Evolutionary conservation across 2,888 invertebrate species (phyloP).

Genomic region (Frankliniella intonsa): DNA sequence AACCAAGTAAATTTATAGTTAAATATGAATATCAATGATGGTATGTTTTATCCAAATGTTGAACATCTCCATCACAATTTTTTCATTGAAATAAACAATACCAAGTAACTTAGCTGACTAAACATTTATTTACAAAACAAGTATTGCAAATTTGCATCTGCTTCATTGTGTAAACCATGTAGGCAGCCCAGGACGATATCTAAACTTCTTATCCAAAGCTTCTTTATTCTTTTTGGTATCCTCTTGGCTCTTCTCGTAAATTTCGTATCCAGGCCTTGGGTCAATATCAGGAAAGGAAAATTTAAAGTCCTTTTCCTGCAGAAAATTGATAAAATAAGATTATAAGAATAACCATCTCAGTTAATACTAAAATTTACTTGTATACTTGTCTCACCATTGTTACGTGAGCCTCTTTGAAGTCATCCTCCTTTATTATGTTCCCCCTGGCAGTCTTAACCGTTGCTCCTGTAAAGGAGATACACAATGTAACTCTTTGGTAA

Average conservation of each 20-base stretch:
- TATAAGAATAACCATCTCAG: not conserved
- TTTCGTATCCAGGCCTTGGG: conserved; percentile 45
- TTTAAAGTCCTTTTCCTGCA: conserved; percentile 58
- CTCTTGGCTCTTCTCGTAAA: conserved; percentile 57
- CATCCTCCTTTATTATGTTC: conserved; percentile 75
- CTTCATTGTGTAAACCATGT: conserved; percentile 69
- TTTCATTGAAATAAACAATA: not conserved
- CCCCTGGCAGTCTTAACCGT: conserved; percentile 57
- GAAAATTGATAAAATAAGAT: conserved; percentile 42
- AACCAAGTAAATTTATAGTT: not conserved
- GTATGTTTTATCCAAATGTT: not conserved
- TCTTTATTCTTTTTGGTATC: conserved; percentile 59
- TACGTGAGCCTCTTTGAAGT: conserved; percentile 73
- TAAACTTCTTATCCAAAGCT: conserved; percentile 59
- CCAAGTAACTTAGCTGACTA: not conserved
- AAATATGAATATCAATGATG: too few species aligned
- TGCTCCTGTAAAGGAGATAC: conserved; percentile 41
- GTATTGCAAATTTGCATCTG: not conserved
- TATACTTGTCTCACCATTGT: conserved; percentile 57
- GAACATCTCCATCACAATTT: not conserved
- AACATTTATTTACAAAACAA: not conserved
- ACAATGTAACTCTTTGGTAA: not conserved
- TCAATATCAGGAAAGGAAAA: conserved; percentile 77
- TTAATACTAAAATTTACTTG: conserved; percentile 30
- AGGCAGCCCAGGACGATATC: conserved; percentile 65